These are phyloP conservation scores for Amphipoea oculea DNA, from an alignment of 2,888 invertebrate species.

Conservation along the genomic window DNA sequence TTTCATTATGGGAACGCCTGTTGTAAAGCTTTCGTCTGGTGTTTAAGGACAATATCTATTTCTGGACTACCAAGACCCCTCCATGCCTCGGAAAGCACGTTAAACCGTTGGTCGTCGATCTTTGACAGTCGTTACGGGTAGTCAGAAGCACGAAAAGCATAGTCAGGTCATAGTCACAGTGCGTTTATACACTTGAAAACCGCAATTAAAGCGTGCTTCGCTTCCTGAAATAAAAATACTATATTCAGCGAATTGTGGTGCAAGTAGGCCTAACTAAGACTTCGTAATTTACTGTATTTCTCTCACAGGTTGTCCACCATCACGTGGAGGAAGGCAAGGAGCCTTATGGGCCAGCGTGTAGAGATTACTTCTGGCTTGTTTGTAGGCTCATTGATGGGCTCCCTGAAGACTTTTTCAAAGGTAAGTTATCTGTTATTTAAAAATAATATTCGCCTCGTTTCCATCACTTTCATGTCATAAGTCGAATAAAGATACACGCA, in stretches of 20 bases:
- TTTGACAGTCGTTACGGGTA: too few species aligned
- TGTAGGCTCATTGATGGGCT: conserved; percentile 96
- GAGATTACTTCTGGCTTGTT: conserved; percentile 98
- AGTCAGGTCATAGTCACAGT: too few species aligned
- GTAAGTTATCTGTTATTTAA: conserved; percentile 71
- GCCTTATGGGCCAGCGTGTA: conserved; percentile 97
- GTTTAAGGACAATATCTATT: too few species aligned
- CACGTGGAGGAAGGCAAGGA: conserved; percentile 96
- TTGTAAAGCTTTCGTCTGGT: background rate
- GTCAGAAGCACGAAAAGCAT: too few species aligned
- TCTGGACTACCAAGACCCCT: background rate
- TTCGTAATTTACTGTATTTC: background rate
- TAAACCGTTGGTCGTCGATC: too few species aligned
- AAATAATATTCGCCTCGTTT: background rate
- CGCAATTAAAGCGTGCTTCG: too few species aligned
- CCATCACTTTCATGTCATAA: background rate
- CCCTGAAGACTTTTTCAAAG: conserved; percentile 94
- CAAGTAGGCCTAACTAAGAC: background rate
- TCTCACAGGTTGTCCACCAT: conserved; percentile 88
- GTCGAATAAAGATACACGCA: too few species aligned
- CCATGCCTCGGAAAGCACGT: too few species aligned
- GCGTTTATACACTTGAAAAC: too few species aligned
- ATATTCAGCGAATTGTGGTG: background rate
- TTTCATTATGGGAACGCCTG: background rate
- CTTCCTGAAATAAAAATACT: too few species aligned